A percentile compares a stretch with the other conserved stretches of the same genome.
Evolutionary conservation across 1,140 invertebrate genomes (phyloP).

Genomic region (Diorhabda sublineata): DNA sequence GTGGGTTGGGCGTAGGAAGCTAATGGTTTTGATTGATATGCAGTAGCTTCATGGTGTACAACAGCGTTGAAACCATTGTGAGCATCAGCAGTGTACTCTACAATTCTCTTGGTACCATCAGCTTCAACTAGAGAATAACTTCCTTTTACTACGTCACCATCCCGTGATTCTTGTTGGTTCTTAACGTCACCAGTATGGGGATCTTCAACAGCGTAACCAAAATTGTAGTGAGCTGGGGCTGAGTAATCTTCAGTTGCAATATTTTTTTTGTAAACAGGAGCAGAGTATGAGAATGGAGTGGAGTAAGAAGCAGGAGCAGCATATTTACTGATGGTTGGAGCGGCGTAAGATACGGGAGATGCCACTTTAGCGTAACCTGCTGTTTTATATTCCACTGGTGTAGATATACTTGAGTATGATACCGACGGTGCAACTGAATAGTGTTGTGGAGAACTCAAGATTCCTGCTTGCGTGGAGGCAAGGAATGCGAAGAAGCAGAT

Average conservation of each 20-base stretch:
- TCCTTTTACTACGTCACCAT: constrained; percentile 7
- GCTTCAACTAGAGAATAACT: constrained; percentile 49
- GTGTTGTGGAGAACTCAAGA: no score
- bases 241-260: no score
- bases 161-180: no score
- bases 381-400: neutral
- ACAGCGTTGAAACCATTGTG: constrained; percentile 16
- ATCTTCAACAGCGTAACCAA: constrained; percentile 41
- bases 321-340: neutral
- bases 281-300: neutral
- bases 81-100: constrained; percentile 50
- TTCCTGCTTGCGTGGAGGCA: no score
- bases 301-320: constrained; percentile 8
- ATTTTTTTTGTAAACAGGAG: no score
- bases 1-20: neutral
- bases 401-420: constrained; percentile 6
- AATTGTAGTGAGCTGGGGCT: constrained; percentile 28
- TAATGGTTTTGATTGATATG: neutral
- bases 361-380: constrained; percentile 4
- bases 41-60: constrained; percentile 20
- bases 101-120: constrained; percentile 51
- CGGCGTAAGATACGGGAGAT: neutral
- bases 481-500: no score
- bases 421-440: constrained; percentile 3
- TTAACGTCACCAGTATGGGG: constrained; percentile 26